Percentiles rank a stretch among this genome's conserved stretches.
Evolutionary conservation across 2,113 vertebrate genomes (phyloP).

Genomic region (Atlantisia rogersi): DNA sequence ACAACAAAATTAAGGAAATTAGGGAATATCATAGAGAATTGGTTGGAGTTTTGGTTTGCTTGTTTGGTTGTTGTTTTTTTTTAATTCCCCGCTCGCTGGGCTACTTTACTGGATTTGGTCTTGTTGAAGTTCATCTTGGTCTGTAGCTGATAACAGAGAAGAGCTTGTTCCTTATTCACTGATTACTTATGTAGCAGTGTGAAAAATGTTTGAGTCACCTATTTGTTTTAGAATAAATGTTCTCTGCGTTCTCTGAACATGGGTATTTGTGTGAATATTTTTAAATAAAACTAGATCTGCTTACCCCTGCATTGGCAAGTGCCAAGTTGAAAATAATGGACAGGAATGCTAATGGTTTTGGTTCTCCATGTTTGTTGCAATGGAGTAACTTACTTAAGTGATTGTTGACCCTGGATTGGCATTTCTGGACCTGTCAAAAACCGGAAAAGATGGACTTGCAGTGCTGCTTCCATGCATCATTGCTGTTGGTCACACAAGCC

Average conservation of each 20-base stretch:
- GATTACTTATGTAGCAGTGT: not conserved
- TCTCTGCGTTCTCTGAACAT: not conserved
- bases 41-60: too few species aligned
- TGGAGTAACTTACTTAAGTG: not conserved
- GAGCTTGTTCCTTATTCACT: not conserved
- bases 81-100: rapidly evolving
- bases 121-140: not conserved
- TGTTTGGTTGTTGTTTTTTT: too few species aligned
- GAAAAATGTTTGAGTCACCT: not conserved
- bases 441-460: not conserved
- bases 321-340: not conserved
- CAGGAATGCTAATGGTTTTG: not conserved
- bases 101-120: not conserved
- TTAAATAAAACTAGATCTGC: constrained; percentile 5
- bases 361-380: not conserved
- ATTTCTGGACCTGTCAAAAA: not conserved
- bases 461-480: not conserved
- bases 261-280: not conserved
- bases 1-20: not conserved
- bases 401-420: rapidly evolving
- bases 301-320: not conserved
- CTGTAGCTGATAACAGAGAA: not conserved
- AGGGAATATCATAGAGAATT: not conserved
- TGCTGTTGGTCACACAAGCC: not conserved
- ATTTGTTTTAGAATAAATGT: not conserved